Base-by-base conservation (phyloP, 1,140 invertebrate species). In the Bombus soroeensis region DNA sequence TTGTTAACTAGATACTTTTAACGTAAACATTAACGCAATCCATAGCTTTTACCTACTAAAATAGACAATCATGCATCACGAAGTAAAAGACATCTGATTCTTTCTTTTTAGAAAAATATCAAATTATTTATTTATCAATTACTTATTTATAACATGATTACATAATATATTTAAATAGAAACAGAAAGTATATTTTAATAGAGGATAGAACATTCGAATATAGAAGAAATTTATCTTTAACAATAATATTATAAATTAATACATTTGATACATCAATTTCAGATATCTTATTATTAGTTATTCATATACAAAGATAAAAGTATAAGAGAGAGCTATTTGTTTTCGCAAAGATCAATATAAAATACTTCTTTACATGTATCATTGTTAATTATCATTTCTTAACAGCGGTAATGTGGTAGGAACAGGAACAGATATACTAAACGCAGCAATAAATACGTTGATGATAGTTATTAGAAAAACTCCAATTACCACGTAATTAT, bases 381-480 rank as follows among this genome's bases (percentile, higher is more conserved):
- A 64, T 28, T 47, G 13, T 47, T 12, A 32, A 28, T 13, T 59
- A 37, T 10, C 3, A 25, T 39, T 0, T 43, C 0, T 22, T 15
- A 37, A 3, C 3, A 6, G 12, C 3, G 83, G 74, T 25, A 66
- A n/a, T 6, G 88, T 47, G 22, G 28, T 3, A 3, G 90, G 53
- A 15, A 75, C n/a, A 32, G 91, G 53, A 47, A 78, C 32, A 32
- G 91, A 95, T 15, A 97, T 96, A 57, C 96, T 97, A 86, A 97
- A 97, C 37, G 96, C 95, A 12, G 96, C 96, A 39, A 97, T 95
- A 41, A 97, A 95, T 43, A 97, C 96, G 87, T 97, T 97, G 75
- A 97, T 96, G 18, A 97, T 96, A 9, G 97, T 97, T 57, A 97
- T 96, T 34, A 97, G 87, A 90, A 97, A 97, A 13, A 97, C 95